Evolutionary conservation across 2,888 invertebrate species (phyloP).

Genomic region (Caenorhabditis sp.): DNA sequence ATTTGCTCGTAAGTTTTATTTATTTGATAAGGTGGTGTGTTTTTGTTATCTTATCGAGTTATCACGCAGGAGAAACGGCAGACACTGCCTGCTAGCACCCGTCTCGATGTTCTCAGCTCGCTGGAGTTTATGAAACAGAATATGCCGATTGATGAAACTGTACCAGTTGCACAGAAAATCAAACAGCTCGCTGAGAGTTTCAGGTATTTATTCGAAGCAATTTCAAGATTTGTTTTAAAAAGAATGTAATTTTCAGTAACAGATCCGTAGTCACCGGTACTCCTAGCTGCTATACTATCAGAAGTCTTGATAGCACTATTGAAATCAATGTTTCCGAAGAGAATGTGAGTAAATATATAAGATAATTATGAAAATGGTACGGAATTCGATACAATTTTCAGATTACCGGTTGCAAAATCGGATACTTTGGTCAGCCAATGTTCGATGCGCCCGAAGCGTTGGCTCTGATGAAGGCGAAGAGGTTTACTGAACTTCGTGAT

Average conservation of each 20-base stretch:
- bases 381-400: slow-evolving; percentile 25
- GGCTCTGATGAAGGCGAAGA: slow-evolving; percentile 34
- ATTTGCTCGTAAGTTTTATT: slow-evolving; percentile 62
- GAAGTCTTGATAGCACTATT: slow-evolving; percentile 43
- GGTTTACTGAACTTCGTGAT: slow-evolving; percentile 50
- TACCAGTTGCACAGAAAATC: slow-evolving; percentile 26
- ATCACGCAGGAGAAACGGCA: slow-evolving; percentile 66
- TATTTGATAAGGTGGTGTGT: no score
- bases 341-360: slow-evolving; percentile 29
- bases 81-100: slow-evolving; percentile 54
- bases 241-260: slow-evolving; percentile 18
- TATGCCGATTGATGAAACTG: slow-evolving; percentile 54
- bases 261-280: background rate
- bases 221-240: background rate
- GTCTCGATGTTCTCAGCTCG: slow-evolving; percentile 65
- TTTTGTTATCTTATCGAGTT: no score
- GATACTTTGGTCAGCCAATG: slow-evolving; percentile 61
- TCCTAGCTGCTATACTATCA: slow-evolving; percentile 8
- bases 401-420: slow-evolving; percentile 61
- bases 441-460: slow-evolving; percentile 52
- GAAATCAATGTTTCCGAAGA: slow-evolving; percentile 46
- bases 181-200: slow-evolving; percentile 56
- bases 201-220: slow-evolving; percentile 43
- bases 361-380: no score
- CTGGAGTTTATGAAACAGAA: slow-evolving; percentile 55